Percentiles rank a stretch among this genome's conserved stretches.
phyloP scores from a whole-genome alignment of 2,113 vertebrate species.

The Boulengeromyrus knoepffleri region DNA sequence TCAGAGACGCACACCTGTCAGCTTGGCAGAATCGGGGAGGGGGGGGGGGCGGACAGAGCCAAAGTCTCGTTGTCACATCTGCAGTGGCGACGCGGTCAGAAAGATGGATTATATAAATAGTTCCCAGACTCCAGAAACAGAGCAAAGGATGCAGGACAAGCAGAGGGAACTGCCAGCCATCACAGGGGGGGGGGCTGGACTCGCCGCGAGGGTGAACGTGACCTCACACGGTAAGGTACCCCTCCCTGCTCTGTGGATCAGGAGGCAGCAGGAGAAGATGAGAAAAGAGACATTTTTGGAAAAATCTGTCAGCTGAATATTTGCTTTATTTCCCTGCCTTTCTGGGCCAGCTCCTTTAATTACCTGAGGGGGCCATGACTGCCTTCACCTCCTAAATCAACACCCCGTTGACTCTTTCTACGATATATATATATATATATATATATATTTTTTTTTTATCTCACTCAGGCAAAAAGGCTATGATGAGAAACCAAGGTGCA shows the following conservation, averaged over 20 bases:
- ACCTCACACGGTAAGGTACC: neutral
- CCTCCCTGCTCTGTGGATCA: conserved; percentile 29
- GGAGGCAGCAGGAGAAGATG: conserved; percentile 40
- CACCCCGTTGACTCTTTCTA: conserved; percentile 26
- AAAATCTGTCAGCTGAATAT: conserved; percentile 42
- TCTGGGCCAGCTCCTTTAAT: conserved; percentile 38
- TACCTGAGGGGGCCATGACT: conserved; percentile 41
- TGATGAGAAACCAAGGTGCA: conserved; percentile 76
- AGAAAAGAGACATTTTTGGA: conserved; percentile 44
- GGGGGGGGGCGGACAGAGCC: neutral
- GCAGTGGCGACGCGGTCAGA: neutral
- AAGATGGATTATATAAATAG: neutral
- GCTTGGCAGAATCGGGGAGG: neutral
- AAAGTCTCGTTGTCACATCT: neutral
- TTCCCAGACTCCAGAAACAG: neutral
- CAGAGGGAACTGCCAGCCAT: neutral
- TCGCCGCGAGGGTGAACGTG: neutral
- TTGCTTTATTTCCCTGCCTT: conserved; percentile 25
- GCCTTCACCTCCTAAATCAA: conserved; percentile 48
- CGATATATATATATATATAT: neutral
- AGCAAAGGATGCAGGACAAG: neutral
- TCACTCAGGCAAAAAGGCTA: conserved; percentile 46
- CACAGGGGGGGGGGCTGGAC: neutral
- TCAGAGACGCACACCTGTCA: neutral
- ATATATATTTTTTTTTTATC: neutral